Base-by-base conservation (phyloP, 2,888 invertebrate genomes). In the Pecten maximus region DNA sequence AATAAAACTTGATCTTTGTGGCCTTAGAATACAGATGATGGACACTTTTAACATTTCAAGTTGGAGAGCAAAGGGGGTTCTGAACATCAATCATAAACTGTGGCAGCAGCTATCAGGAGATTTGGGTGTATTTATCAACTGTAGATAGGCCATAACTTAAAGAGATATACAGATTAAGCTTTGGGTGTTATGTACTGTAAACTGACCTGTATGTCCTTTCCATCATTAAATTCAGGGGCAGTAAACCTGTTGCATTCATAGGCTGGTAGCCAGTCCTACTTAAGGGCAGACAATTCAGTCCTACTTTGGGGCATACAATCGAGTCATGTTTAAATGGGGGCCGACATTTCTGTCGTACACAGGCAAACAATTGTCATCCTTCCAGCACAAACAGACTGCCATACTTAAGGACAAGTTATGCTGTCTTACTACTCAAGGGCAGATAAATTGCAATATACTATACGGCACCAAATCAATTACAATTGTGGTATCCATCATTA, bases 71-170 rank as follows among this genome's bases (percentile, higher is more conserved):
- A 74, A 35, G 74, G 74, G 74, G 23, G 74, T 74, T 35, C 74
- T 74, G 74, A 6, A 23, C 74, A 74, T 74, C 74, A 28, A 74
- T 74, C 74, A 74, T 74, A 74, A 12, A 74, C 28, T 0, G 74
- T 74, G 74, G 74, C 74, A 74, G 28, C 74, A 74, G 28, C 12
- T 74, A 74, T 74, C 74, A 74, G 35, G 35, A 35, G 74, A 74
- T 74, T 74, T 74, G 74, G 74, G 4, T 74, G 74, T 74, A 74
- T 74, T 74, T 74, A 74, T 74, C 74, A 74, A 74, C 74, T 35
- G 74, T 74, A 74, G 74, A 74, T 74, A 74, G 74, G 12, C 74
- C 28, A 28, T 10, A 23, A 74, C 74, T 74, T 74, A 74, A n/a
- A n/a, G 54, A 74, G 28, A 74, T 74, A 74, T 35, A 74, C 10